Evolutionary conservation across 2,888 invertebrate species (phyloP).

Genomic region (Xiphydria camelus): DNA sequence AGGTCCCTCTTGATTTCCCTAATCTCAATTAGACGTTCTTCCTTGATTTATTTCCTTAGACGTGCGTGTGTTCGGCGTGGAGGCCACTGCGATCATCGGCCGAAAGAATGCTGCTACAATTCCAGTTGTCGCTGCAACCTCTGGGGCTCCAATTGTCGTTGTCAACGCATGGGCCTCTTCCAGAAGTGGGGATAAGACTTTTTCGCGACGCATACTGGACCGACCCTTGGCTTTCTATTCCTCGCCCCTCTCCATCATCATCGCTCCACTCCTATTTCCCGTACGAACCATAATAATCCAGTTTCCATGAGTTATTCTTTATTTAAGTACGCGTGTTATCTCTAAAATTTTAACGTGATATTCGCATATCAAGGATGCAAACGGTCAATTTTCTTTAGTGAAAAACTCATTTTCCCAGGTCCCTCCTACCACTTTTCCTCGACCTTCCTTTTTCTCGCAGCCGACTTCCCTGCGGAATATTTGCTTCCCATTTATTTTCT

Average conservation of each 20-base stretch:
- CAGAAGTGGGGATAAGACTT: slow-evolving; percentile 78
- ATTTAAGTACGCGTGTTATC: no score
- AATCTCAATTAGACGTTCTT: slow-evolving; percentile 71
- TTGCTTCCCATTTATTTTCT: no score
- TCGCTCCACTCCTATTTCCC: neutral
- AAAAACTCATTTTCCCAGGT: no score
- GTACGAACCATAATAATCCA: no score
- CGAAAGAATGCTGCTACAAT: slow-evolving; percentile 83
- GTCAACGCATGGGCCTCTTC: slow-evolving; percentile 86
- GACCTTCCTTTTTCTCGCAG: no score
- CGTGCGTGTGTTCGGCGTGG: slow-evolving; percentile 80
- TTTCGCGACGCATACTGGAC: no score
- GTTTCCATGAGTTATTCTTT: no score
- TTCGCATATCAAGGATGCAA: no score
- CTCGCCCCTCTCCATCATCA: slow-evolving; percentile 52
- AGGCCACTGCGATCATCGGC: slow-evolving; percentile 82
- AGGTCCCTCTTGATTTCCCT: slow-evolving; percentile 43
- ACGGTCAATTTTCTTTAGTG: no score
- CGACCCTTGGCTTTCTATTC: slow-evolving; percentile 50
- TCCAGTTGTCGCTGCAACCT: slow-evolving; percentile 86
- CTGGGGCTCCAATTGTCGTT: slow-evolving; percentile 87
- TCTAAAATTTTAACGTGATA: no score
- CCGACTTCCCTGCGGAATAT: no score
- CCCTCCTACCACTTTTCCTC: no score
- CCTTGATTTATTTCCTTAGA: slow-evolving; percentile 83